phyloP scores from a whole-genome alignment of 2,888 invertebrate species.

The Hecatera dysodea region DNA sequence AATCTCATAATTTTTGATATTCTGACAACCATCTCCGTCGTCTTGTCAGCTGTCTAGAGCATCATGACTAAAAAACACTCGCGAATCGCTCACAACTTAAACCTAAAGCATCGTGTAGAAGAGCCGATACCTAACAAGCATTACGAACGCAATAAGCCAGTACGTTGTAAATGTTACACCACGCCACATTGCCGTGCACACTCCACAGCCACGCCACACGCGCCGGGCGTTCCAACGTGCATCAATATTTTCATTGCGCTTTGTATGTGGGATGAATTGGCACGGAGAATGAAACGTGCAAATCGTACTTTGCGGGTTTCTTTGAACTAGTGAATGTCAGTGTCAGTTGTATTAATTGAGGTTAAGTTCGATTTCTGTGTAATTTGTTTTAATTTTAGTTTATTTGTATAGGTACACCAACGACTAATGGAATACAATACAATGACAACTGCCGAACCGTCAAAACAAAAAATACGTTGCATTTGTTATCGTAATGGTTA shows the following conservation, averaged over 20 bases:
- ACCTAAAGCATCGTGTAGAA: slow-evolving; percentile 65
- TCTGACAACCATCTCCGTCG: not conserved
- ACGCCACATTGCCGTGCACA: slow-evolving; percentile 50
- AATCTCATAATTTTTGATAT: too few relatives aligned
- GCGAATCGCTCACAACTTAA: slow-evolving; percentile 41
- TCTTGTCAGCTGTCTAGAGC: too few relatives aligned
- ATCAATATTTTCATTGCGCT: slow-evolving; percentile 39
- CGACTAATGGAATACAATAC: too few relatives aligned
- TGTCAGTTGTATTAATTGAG: not conserved
- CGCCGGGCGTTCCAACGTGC: slow-evolving; percentile 17
- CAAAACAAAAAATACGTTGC: too few relatives aligned
- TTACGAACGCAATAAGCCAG: slow-evolving; percentile 83
- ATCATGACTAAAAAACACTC: not conserved
- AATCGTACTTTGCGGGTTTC: not conserved
- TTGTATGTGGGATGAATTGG: slow-evolving; percentile 17
- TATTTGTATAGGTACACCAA: too few relatives aligned
- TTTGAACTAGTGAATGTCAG: not conserved
- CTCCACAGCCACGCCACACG: slow-evolving; percentile 6
- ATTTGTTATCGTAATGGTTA: too few relatives aligned
- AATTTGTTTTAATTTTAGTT: too few relatives aligned
- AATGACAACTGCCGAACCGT: too few relatives aligned
- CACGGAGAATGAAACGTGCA: not conserved
- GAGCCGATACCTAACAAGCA: slow-evolving; percentile 81
- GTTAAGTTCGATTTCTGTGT: too few relatives aligned
- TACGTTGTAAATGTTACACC: slow-evolving; percentile 67